Evolutionary conservation across 2,888 invertebrate species (phyloP).

Genomic region (Strigamia transsilvanica): DNA sequence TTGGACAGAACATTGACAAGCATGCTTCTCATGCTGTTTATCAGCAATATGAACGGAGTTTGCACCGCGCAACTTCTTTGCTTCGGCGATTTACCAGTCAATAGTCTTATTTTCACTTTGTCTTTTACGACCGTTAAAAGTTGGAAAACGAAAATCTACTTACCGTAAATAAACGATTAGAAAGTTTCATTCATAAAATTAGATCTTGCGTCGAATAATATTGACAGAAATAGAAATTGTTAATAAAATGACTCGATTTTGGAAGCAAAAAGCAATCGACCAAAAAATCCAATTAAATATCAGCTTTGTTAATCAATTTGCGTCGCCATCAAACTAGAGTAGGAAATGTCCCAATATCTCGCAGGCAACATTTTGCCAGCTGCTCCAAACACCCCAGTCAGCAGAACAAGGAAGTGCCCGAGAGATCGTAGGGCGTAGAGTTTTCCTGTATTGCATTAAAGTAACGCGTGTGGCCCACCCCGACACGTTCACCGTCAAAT

Average conservation of each 20-base stretch:
- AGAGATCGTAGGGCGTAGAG: conserved; percentile 38
- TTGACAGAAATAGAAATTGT: background rate
- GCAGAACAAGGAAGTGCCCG: conserved; percentile 44
- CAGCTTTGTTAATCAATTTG: conserved; percentile 41
- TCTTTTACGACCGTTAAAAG: background rate
- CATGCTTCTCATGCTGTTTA: conserved; percentile 40
- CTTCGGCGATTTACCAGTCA: conserved; percentile 37
- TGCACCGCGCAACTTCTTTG: background rate
- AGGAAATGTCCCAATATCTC: conserved; percentile 49
- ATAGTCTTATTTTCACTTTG: conserved; percentile 8
- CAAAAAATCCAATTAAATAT: conserved; percentile 46
- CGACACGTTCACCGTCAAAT: conserved; percentile 39
- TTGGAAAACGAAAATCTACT: background rate
- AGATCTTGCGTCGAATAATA: too few relatives aligned
- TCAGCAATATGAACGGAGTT: conserved; percentile 35
- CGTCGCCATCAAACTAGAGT: background rate
- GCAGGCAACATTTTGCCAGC: conserved; percentile 43
- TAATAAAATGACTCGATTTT: background rate
- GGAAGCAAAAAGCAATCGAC: background rate
- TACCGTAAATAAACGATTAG: background rate
- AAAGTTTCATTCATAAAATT: too few relatives aligned
- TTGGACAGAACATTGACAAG: conserved; percentile 47
- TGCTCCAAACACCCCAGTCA: conserved; percentile 45
- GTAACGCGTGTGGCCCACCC: conserved; percentile 39
- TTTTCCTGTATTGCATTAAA: conserved; percentile 49